Evolutionary conservation across 2,888 invertebrate species (phyloP).

Genomic region (Bruchidius siliquastri): DNA sequence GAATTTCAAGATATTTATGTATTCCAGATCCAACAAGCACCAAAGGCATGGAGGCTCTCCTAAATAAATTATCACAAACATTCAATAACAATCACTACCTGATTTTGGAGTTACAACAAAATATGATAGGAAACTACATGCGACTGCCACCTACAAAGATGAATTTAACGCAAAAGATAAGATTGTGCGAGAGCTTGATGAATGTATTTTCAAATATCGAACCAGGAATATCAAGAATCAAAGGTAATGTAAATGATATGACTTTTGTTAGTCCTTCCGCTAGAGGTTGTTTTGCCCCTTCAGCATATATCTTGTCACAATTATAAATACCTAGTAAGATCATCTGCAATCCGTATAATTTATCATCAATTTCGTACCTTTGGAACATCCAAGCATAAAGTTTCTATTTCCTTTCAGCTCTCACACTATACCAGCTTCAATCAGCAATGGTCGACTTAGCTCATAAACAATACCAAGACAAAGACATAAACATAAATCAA

Average conservation of each 20-base stretch:
- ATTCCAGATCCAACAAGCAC: slow-evolving; percentile 50
- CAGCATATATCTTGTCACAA: too few relatives aligned
- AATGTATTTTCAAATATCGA: slow-evolving; percentile 61
- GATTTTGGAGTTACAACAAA: slow-evolving; percentile 65
- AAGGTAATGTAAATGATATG: too few relatives aligned
- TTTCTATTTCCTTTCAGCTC: slow-evolving; percentile 50
- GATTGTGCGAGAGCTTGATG: slow-evolving; percentile 62
- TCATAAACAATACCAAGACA: slow-evolving; percentile 57
- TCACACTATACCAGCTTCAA: slow-evolving; percentile 72
- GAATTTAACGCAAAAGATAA: slow-evolving; percentile 58
- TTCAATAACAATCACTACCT: slow-evolving; percentile 65
- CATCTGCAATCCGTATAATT: too few relatives aligned
- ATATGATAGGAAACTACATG: slow-evolving; percentile 54
- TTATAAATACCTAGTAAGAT: too few relatives aligned
- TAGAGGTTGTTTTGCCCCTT: too few relatives aligned
- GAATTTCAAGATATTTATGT: too few relatives aligned
- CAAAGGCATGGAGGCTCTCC: slow-evolving; percentile 43
- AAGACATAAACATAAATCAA: slow-evolving; percentile 54
- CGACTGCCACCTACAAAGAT: slow-evolving; percentile 29
- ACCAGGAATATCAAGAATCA: slow-evolving; percentile 66
- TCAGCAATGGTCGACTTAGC: slow-evolving; percentile 61
- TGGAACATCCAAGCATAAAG: too few relatives aligned
- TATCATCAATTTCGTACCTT: too few relatives aligned
- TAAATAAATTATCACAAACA: slow-evolving; percentile 52
- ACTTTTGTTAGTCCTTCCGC: too few relatives aligned